phyloP scores from a whole-genome alignment of 2,113 vertebrate genomes.

The Mormyrus lacerda region DNA sequence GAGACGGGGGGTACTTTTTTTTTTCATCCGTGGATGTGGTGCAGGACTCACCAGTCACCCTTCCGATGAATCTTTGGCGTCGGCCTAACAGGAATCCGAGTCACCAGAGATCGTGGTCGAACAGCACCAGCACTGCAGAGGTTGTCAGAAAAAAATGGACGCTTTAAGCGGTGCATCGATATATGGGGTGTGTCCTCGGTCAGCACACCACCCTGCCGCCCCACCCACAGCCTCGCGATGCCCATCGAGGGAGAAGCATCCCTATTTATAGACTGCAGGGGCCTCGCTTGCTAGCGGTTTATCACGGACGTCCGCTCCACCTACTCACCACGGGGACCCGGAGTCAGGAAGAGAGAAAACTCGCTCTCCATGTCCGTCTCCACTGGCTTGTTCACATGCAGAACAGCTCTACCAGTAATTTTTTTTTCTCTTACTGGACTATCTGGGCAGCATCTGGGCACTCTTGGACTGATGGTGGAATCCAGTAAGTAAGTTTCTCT shows the following conservation, averaged over 20 bases:
- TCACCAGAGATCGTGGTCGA: neutral
- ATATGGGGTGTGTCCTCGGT: neutral
- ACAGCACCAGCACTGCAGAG: too few relatives aligned
- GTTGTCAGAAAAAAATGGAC: neutral
- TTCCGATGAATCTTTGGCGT: neutral
- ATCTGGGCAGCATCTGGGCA: too few relatives aligned
- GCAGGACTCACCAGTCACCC: neutral
- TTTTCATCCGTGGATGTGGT: neutral
- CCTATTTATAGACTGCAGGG: constrained; percentile 55
- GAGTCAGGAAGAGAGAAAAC: neutral
- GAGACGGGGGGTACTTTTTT: neutral
- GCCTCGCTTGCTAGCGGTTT: constrained; percentile 46
- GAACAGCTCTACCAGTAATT: neutral
- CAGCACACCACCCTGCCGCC: constrained; percentile 36
- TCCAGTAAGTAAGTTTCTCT: neutral
- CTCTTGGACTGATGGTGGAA: neutral
- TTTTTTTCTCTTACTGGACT: neutral
- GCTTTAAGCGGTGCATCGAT: too few relatives aligned
- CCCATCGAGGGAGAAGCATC: constrained; percentile 52
- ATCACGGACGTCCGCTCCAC: constrained; percentile 44
- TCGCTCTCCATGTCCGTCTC: neutral
- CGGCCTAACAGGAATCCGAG: neutral
- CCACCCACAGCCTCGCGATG: constrained; percentile 41
- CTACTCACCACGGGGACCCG: constrained; percentile 33
- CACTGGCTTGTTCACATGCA: neutral